Conservation (phyloP, 2,888 invertebrate genomes). For the Ormyrus nitidulus region DNA sequence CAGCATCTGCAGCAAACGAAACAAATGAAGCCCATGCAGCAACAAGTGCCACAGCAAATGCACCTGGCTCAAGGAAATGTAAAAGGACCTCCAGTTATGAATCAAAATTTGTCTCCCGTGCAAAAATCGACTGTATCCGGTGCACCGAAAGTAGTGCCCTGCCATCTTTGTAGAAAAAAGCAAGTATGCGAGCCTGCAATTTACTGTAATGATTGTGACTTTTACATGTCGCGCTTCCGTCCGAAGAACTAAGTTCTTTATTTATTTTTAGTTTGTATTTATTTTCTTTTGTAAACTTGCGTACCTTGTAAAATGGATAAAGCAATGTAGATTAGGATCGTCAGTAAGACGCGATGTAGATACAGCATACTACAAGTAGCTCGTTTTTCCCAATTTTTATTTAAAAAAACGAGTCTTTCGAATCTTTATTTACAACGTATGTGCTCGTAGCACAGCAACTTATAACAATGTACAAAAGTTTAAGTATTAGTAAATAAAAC, state of each 20-base stretch:
- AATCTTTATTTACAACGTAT: constrained; percentile 22
- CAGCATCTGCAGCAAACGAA: constrained; percentile 81
- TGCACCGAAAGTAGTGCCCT: constrained; percentile 80
- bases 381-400: constrained; percentile 10
- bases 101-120: constrained; percentile 86
- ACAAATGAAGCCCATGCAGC: constrained; percentile 81
- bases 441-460: constrained; percentile 5
- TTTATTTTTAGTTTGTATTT: constrained; percentile 27
- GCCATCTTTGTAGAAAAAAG: constrained; percentile 92
- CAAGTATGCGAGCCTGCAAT: constrained; percentile 85
- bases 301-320: constrained; percentile 44
- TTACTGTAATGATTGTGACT: constrained; percentile 94
- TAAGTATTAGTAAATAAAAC: constrained; percentile 17
- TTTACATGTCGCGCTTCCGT: constrained; percentile 91
- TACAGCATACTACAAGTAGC: constrained; percentile 6
- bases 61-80: constrained; percentile 76
- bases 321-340: background rate
- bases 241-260: constrained; percentile 77
- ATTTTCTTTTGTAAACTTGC: constrained; percentile 35
- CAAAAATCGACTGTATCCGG: constrained; percentile 77
- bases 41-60: constrained; percentile 80
- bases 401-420: background rate
- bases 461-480: constrained; percentile 41
- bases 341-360: constrained; percentile 14
- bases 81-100: constrained; percentile 80